Percentiles rank a stretch among this genome's conserved stretches.
Conservation (phyloP, 2,888 invertebrate species). For the Drosophila anceps region DNA sequence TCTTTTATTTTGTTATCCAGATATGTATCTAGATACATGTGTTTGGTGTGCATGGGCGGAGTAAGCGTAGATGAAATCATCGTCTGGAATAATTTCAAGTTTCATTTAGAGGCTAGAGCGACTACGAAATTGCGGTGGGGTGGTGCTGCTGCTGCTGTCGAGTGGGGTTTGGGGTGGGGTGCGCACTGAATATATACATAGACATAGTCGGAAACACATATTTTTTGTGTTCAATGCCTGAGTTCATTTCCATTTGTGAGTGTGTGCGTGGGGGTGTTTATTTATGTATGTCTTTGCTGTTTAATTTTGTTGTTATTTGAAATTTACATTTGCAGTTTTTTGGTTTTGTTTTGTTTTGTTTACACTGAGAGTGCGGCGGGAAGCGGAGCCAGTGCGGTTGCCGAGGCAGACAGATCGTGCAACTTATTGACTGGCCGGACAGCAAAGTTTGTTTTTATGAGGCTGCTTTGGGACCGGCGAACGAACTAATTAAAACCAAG, state of each 20-base stretch:
- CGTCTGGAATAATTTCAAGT: constrained; percentile 75
- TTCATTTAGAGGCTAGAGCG: constrained; percentile 42
- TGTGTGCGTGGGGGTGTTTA: constrained; percentile 21
- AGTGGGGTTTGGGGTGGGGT: constrained; percentile 8
- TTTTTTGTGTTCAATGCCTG: constrained; percentile 46
- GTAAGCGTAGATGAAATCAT: constrained; percentile 78
- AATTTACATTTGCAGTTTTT: constrained; percentile 78
- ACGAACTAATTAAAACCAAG: constrained; percentile 68
- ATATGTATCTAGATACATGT: constrained; percentile 33
- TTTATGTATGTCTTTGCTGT: constrained; percentile 66
- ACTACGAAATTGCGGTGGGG: constrained; percentile 16
- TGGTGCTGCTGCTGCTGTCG: constrained; percentile 7
- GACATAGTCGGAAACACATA: constrained; percentile 50
- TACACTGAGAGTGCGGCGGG: constrained; percentile 46
- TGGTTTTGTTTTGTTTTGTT: constrained; percentile 60
- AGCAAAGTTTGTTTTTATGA: constrained; percentile 69
- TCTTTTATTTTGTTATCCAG: constrained; percentile 35
- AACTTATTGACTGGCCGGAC: constrained; percentile 61
- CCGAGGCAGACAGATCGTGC: constrained; percentile 40
- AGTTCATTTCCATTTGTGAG: constrained; percentile 58
- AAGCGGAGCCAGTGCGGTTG: constrained; percentile 11
- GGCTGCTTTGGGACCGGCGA: constrained; percentile 43
- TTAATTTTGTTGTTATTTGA: constrained; percentile 56
- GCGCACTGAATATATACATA: constrained; percentile 10
- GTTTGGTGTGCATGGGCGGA: constrained; percentile 49